Base-by-base conservation (phyloP, 2,888 invertebrate species). In the Pandemis corylana region DNA sequence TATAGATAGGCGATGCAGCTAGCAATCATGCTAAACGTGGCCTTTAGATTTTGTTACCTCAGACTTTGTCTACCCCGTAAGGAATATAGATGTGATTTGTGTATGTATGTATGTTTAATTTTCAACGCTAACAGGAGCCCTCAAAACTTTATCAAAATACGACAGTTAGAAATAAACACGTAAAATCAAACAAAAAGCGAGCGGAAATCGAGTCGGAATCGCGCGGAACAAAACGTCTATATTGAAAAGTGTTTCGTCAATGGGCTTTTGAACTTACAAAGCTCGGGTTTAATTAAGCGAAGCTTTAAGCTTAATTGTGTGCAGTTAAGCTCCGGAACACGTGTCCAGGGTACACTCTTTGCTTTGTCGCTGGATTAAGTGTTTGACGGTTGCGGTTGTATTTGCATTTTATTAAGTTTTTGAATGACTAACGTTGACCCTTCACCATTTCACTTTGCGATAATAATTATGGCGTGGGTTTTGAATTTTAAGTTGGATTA, bases 261-360 rank as follows among this genome's bases (percentile, higher is more conserved):
- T 89, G 86, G 87, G 87, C 87, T 88, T 90, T 92, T 92, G 89
- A 89, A 90, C 92, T 91, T 92, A 93, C 91, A 88, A 89, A 86
- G 87, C 85, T 88, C 84, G 87, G 85, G 93, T 90, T 94, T 93
- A 94, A 94, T 94, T 94, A 94, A 93, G 92, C 92, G 90, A 87
- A 86, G 91, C 89, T 93, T 93, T 90, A 92, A 90, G 91, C 92
- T 92, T 92, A 92, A 93, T 94, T 94, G 91, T 93, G 91, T 90
- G 89, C 89, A 89, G 90, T 90, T 93, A 91, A 94, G 91, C 93
- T 85, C 84, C 78, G 84, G 85, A 89, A 93, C 94, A 94, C 94
- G 94, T 93, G 94, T 93, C 89, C 69, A 59, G 46, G 64, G 73
- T 73, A 59, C 28, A 66, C 67, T 75, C 66, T 67, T 72, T 67